Conservation (phyloP, 2,888 invertebrate genomes). For the Sinopyrophorus schimmeli region DNA sequence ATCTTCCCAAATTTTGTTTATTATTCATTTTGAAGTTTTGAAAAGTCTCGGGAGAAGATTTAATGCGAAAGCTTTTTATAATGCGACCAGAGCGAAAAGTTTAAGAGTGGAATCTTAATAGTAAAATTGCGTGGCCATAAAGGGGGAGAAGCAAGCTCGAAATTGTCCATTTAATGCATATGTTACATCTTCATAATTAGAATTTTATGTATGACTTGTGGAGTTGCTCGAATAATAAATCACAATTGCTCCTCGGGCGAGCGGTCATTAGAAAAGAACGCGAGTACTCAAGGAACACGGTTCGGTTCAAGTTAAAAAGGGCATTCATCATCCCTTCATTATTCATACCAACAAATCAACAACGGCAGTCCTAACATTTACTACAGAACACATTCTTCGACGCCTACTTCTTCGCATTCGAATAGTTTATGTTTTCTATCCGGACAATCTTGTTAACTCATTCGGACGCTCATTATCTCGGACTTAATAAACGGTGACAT, state of each 20-base stretch:
- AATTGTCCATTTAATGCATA: conserved; percentile 41
- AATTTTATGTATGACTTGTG: conserved; percentile 39
- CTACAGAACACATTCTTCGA: conserved; percentile 24
- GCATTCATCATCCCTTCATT: conserved; percentile 27
- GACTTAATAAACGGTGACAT: conserved; percentile 19
- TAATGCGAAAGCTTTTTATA: too few relatives aligned
- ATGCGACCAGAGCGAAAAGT: too few relatives aligned
- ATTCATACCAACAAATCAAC: conserved; percentile 27
- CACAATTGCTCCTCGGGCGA: conserved; percentile 38
- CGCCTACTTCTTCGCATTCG: conserved; percentile 22
- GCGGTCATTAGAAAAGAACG: conserved; percentile 29
- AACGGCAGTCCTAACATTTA: conserved; percentile 25
- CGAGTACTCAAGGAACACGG: conserved; percentile 23
- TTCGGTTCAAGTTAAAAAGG: conserved; percentile 18
- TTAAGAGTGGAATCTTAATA: too few relatives aligned
- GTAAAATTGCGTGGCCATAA: too few relatives aligned
- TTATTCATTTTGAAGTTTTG: too few relatives aligned
- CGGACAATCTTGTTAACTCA: conserved; percentile 34
- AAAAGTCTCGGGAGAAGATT: too few relatives aligned
- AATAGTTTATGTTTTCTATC: conserved; percentile 28
- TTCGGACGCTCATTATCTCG: conserved; percentile 28
- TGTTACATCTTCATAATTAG: conserved; percentile 41
- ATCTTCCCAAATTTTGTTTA: too few relatives aligned
- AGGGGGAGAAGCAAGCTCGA: too few relatives aligned
- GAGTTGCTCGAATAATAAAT: conserved; percentile 41